phyloP scores from a whole-genome alignment of 2,797 vertebrate species.

The Hypotaenidia okinawae region DNA sequence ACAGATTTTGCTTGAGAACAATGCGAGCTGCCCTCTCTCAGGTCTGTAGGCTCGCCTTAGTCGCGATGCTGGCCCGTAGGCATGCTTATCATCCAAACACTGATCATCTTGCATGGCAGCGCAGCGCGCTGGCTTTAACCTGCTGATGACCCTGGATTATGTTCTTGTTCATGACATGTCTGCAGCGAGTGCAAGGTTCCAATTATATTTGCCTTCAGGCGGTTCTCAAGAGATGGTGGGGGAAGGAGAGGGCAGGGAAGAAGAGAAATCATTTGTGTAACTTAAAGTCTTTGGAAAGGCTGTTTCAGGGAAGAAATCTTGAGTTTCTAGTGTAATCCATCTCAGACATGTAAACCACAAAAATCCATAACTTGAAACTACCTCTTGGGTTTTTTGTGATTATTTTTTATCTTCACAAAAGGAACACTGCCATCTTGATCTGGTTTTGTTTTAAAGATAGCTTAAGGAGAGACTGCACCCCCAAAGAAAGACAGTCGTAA shows the following conservation, averaged over 20 bases:
- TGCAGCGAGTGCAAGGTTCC: constrained; percentile 39
- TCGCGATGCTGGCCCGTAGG: not conserved
- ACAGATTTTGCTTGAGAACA: not conserved
- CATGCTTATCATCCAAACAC: not conserved
- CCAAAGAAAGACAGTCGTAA: not conserved
- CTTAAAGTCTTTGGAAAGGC: not conserved
- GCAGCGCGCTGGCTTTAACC: not conserved
- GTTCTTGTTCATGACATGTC: constrained; percentile 41
- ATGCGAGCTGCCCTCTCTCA: accelerated
- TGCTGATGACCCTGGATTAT: constrained; percentile 44
- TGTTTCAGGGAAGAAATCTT: not conserved
- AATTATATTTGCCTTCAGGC: constrained; percentile 58
- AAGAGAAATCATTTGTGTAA: not conserved
- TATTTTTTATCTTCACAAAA: not conserved
- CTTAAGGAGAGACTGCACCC: not conserved
- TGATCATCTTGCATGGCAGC: not conserved
- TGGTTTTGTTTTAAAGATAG: not conserved
- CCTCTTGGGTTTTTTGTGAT: not conserved
- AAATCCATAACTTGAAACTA: not conserved
- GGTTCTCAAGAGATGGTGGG: constrained; percentile 31
- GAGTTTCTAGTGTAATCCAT: not conserved
- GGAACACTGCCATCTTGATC: not conserved
- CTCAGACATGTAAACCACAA: not conserved
- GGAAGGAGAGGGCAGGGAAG: not conserved
- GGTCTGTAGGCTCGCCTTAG: not conserved